Percentiles rank a stretch among this genome's conserved stretches.
Evolutionary conservation across 2,797 vertebrate species (phyloP).

Genomic region (Micrastur ruficollis): DNA sequence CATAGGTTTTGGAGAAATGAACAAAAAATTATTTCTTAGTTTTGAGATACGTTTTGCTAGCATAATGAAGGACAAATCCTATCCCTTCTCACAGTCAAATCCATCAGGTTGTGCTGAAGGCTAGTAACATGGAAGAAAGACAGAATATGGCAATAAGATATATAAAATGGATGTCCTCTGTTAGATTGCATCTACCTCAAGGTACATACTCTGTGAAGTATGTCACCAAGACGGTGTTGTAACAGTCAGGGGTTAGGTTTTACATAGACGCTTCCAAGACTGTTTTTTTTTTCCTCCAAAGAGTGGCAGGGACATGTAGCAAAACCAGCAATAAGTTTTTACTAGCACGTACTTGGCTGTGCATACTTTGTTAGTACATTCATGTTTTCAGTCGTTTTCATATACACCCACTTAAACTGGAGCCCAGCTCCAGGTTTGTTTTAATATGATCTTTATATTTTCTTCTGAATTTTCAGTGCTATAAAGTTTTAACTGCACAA

Average conservation of each 20-base stretch:
- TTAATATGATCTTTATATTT: background rate
- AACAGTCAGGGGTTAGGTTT: background rate
- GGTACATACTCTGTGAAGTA: background rate
- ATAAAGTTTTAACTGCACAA: background rate
- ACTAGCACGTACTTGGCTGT: background rate
- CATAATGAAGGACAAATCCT: background rate
- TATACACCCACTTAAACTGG: background rate
- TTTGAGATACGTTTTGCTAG: background rate
- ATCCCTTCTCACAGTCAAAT: background rate
- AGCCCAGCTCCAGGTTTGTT: background rate
- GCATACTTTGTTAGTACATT: background rate
- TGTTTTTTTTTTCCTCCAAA: background rate
- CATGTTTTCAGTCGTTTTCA: background rate
- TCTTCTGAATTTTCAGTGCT: background rate
- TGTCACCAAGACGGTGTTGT: background rate
- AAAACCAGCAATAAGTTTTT: background rate
- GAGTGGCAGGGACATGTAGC: background rate
- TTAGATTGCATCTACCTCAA: background rate
- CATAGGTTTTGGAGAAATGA: background rate
- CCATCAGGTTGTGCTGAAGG: background rate
- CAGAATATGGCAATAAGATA: background rate
- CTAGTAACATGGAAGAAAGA: background rate
- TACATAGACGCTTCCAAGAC: background rate
- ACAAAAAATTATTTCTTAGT: background rate
- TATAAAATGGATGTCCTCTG: background rate